Evolutionary conservation across 2,888 invertebrate species (phyloP), one percentile per base, ranked within the genome.

Genomic region (Heliconius cydno): DNA sequence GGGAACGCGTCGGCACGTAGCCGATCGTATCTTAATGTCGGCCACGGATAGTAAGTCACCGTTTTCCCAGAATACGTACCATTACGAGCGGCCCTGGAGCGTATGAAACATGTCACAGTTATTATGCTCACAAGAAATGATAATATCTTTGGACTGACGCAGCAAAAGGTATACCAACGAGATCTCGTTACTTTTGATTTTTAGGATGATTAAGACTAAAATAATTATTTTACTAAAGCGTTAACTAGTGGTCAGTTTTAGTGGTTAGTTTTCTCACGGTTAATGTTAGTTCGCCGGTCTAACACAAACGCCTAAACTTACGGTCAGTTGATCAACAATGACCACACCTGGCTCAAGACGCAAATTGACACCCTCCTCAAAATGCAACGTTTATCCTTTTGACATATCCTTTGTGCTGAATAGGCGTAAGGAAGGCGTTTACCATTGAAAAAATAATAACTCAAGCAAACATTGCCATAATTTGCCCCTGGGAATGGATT

Each of bases 101-200:
- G 87, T 92, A 93, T 88, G 92, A 89, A 88, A 91, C 94, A 94
- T 93, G 94, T 94, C 94, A 94, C 94, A 94, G 94, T 94, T 94
- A 94, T 94, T 93, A 94, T 92, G 91, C 90, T 93, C 90, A 90
- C 91, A 92, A 91, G 92, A 92, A 92, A 90, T 85, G 94, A 94
- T 94, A 92, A 91, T 89, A 94, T 94, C 94, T 88, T 88, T 87
- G 63, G 89, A 87, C 87, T 91, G 92, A 92, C 91, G 91, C 92
- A 82, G 87, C 84, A 88, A 88, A 90, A 90, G 90, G 88, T 90
- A 90, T 88, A 88, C 86, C 87, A 89, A 87, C 85, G 89, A 87
- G 91, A 87, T 90, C 89, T 88, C 86, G 88, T 88, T 88, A 87
- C 86, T 88, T 86, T 87, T 89, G 93, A 92, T 93, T 89, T 86